These are phyloP conservation scores for Seriola quinqueradiata DNA, from an alignment of 2,113 vertebrate genomes.

Conservation along the genomic window DNA sequence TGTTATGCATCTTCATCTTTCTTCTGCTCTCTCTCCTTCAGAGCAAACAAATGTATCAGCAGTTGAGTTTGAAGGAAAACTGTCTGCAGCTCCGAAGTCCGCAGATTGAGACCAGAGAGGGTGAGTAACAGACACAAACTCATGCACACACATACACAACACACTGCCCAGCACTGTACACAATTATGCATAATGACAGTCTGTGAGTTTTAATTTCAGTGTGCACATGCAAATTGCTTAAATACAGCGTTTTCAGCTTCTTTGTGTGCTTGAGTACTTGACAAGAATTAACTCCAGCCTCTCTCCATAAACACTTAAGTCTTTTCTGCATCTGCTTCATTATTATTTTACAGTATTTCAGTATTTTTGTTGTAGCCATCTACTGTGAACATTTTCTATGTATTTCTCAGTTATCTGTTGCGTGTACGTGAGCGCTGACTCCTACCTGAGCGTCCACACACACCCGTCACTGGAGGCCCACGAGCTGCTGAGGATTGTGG, in stretches of 20 bases:
- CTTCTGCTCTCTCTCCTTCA: conserved; percentile 67
- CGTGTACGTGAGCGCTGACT: conserved; percentile 93
- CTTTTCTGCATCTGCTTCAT: not conserved
- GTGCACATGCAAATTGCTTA: conserved; percentile 37
- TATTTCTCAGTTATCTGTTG: conserved; percentile 91
- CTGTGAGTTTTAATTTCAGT: conserved; percentile 33
- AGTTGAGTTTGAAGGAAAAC: conserved; percentile 97
- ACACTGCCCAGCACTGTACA: not conserved
- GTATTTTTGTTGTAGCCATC: not conserved
- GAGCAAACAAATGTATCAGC: conserved; percentile 95
- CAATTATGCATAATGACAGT: conserved; percentile 44
- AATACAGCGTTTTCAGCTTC: not conserved
- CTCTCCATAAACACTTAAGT: not conserved
- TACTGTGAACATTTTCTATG: not conserved
- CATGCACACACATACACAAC: not conserved
- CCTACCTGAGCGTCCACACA: conserved; percentile 94
- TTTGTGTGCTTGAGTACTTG: not conserved
- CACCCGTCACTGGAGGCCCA: conserved; percentile 89
- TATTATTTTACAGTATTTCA: not conserved
- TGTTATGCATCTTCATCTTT: not conserved
- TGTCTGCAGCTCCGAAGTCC: conserved; percentile 89
- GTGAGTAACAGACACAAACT: conserved; percentile 80
- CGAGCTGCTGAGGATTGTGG: conserved; percentile 91
- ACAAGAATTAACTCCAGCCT: conserved; percentile 9
- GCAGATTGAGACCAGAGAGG: conserved; percentile 89